Percentiles rank a stretch among this genome's conserved stretches.
Conservation (phyloP, 2,113 vertebrate genomes). For the Hucho hucho region DNA sequence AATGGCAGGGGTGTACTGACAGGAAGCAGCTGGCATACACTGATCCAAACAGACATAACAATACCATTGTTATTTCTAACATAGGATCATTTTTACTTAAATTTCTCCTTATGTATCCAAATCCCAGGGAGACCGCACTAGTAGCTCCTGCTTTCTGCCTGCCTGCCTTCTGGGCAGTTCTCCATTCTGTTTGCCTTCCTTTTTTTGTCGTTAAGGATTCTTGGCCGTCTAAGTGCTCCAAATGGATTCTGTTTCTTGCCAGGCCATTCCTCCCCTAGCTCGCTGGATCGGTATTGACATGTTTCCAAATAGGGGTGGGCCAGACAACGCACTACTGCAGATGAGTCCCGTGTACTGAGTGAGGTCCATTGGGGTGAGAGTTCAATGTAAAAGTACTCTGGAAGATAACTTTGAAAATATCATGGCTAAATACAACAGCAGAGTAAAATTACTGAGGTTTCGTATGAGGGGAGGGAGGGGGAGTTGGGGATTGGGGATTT, state of each 20-base stretch:
- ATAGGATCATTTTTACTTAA: too few relatives aligned
- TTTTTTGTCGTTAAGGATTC: slow-evolving; percentile 40
- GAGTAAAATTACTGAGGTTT: background rate
- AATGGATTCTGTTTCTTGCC: slow-evolving; percentile 62
- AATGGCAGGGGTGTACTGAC: too few relatives aligned
- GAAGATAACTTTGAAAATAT: slow-evolving; percentile 19
- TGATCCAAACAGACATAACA: too few relatives aligned
- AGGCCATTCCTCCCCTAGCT: slow-evolving; percentile 13
- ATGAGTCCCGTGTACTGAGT: slow-evolving; percentile 13
- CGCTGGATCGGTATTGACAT: slow-evolving; percentile 21
- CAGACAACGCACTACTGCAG: slow-evolving; percentile 34
- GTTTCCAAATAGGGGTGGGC: slow-evolving; percentile 45
- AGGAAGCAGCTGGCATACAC: too few relatives aligned
- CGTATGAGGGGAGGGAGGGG: too few relatives aligned
- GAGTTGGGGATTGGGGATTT: too few relatives aligned
- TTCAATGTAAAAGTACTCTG: slow-evolving; percentile 17
- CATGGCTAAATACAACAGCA: background rate
- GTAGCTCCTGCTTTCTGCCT: too few relatives aligned
- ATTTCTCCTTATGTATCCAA: too few relatives aligned
- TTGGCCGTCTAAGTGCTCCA: slow-evolving; percentile 63
- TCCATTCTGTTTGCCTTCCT: slow-evolving; percentile 5
- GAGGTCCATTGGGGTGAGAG: background rate
- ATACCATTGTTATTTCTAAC: too few relatives aligned
- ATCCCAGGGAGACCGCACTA: too few relatives aligned
- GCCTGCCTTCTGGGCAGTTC: too few relatives aligned